Base-by-base conservation (phyloP, 1,140 invertebrate species). In the Drosophila watanabei region DNA sequence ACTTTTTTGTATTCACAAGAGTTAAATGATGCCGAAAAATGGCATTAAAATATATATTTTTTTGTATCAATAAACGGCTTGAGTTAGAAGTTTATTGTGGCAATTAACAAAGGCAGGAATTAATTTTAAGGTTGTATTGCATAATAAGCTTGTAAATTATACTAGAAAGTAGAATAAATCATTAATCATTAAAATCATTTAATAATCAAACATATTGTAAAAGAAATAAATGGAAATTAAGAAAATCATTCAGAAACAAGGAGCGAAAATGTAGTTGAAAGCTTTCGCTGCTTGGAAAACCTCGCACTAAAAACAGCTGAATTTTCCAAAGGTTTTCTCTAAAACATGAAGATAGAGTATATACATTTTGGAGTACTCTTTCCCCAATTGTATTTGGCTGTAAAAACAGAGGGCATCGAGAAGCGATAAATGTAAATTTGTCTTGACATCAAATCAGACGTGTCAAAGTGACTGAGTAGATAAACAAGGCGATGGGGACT, bases 381-480 rank as follows among this genome's bases (percentile, higher is more conserved):
- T 9, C 18, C 5, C n/a, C 8, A 1, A 10, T 18, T 43, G 45
- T 43, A 14, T 56, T 37, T 56, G 13, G n/a, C 30, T 41, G 6
- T 24, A 45, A 43, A 51, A 33, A 57, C 32, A n/a, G 24, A 62
- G 35, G 39, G 35, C 8, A 56, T 56, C 6, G 45, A 35, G 39
- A 32, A 64, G 41, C 68, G 39, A 63, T 82, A 68, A 75, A 78
- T 82, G 75, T 51, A 82, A 71, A 72, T 71, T 87, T 76, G 51
- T 59, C 59, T 54, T 65, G 45, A 76, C 76, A 79, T 83, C 70
- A 80, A 88, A 86, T 88, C 84, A 83, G 56, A 71, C 63, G 80
- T 87, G 80, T 83, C 84, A 77, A 80, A 72, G 45, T 41, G 66
- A 49, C 43, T 62, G 45, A 54, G 45, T 63, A 49, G 52, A 41